Evolutionary conservation across 2,113 vertebrate species (phyloP).

Genomic region (Sinosuthora webbiana): DNA sequence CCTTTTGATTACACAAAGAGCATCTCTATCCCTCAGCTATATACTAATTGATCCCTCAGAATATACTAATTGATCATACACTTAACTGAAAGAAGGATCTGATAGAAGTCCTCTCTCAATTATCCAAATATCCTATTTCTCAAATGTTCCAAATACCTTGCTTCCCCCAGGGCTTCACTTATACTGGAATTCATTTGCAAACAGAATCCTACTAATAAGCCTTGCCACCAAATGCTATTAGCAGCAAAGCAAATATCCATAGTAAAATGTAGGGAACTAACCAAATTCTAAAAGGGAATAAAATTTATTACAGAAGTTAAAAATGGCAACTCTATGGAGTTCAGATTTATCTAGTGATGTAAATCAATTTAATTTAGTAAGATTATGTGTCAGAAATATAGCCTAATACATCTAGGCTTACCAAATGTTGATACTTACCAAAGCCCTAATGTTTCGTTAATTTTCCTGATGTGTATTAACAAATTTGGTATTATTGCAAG

Average conservation of each 20-base stretch:
- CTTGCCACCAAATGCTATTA: background rate
- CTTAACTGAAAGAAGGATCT: background rate
- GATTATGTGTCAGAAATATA: slow-evolving; percentile 1
- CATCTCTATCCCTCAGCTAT: background rate
- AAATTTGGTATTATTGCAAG: background rate
- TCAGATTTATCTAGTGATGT: background rate
- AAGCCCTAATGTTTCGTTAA: background rate
- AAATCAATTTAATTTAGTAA: slow-evolving; percentile 29
- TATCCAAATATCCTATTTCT: background rate
- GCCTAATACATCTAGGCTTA: background rate
- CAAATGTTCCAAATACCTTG: background rate
- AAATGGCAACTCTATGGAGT: background rate
- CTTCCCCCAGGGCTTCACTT: background rate
- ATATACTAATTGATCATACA: background rate
- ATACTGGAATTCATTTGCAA: slow-evolving; percentile 11
- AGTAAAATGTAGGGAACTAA: background rate
- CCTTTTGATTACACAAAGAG: background rate
- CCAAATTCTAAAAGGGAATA: background rate
- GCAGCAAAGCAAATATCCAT: background rate
- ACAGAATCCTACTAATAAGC: background rate
- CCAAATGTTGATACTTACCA: background rate
- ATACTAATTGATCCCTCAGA: background rate
- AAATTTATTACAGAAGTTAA: background rate
- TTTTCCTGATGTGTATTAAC: background rate
- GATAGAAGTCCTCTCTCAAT: background rate